Conservation (phyloP, 2,888 invertebrate species). For the Lepidochrysops patricia region DNA sequence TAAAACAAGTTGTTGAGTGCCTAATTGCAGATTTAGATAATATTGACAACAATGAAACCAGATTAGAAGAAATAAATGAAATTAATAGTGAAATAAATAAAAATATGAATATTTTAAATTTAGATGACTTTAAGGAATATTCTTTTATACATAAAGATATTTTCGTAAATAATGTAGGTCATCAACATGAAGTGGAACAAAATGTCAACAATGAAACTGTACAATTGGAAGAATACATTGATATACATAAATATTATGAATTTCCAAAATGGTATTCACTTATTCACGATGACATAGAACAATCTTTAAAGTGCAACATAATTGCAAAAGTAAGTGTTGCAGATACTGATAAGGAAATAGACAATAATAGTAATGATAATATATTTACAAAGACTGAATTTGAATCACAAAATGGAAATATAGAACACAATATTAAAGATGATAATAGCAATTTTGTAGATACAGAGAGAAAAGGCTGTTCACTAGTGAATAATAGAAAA, state of each 20-base stretch:
- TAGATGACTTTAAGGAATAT: background rate
- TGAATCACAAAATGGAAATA: too few relatives aligned
- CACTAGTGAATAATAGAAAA: background rate
- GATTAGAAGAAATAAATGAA: background rate
- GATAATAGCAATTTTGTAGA: background rate
- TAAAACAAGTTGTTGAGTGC: background rate
- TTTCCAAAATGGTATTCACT: background rate
- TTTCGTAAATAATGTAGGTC: background rate
- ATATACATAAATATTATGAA: background rate
- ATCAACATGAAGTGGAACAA: background rate
- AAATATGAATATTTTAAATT: background rate
- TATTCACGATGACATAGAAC: background rate
- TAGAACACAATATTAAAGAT: background rate
- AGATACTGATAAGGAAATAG: background rate
- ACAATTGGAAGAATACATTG: background rate
- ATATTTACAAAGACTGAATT: too few relatives aligned
- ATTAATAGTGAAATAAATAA: background rate
- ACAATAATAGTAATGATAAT: background rate
- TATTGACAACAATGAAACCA: background rate
- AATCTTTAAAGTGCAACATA: slow-evolving; percentile 1
- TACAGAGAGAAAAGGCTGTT: background rate
- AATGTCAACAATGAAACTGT: background rate
- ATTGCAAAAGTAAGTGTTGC: background rate
- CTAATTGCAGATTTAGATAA: background rate
- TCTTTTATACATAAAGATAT: background rate